phyloP scores from a whole-genome alignment of 2,113 vertebrate genomes.

The Lophochroa leadbeateri region DNA sequence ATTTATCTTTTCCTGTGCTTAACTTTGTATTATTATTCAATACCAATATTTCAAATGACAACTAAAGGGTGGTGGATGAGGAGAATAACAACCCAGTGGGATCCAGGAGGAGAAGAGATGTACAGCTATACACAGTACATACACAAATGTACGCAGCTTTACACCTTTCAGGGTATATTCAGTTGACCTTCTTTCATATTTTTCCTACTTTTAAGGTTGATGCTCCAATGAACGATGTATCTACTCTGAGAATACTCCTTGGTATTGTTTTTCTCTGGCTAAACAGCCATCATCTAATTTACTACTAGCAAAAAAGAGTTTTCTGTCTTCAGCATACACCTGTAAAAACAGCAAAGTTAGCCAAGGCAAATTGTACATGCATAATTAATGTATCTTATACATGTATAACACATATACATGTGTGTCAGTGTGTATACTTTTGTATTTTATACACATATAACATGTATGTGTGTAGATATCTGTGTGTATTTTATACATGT shows the following conservation, averaged over 20 bases:
- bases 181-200: neutral
- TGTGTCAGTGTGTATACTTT: neutral
- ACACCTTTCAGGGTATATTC: neutral
- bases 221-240: neutral
- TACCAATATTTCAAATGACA: neutral
- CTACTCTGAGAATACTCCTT: neutral
- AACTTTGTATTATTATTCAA: neutral
- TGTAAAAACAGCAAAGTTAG: neutral
- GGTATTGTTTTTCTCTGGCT: neutral
- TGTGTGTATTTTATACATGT: neutral
- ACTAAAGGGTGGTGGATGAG: neutral
- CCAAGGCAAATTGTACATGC: neutral
- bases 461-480: neutral
- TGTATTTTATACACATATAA: neutral
- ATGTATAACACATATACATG: neutral
- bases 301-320: neutral
- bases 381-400: neutral
- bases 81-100: neutral
- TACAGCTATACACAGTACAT: too few species aligned
- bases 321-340: neutral
- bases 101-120: neutral
- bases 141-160: neutral
- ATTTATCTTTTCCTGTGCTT: neutral
- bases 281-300: neutral
- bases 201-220: neutral